Conservation (phyloP, 2,113 vertebrate species). For the Microcebus murinus region DNA sequence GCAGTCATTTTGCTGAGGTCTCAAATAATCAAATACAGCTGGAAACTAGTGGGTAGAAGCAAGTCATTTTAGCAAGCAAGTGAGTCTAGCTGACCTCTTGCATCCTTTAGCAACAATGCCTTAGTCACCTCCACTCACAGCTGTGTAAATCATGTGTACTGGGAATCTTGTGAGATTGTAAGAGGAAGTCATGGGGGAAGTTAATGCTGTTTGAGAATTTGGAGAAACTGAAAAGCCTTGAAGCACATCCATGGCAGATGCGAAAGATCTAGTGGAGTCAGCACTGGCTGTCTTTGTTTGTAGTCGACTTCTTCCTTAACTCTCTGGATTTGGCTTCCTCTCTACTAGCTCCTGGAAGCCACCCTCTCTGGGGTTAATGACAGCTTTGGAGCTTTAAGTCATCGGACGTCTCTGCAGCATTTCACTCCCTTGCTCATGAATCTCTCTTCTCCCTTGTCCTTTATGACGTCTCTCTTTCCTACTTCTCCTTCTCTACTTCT, state of each 20-base stretch:
- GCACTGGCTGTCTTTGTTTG: conserved; percentile 29
- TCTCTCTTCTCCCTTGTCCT: not conserved
- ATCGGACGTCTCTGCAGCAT: not conserved
- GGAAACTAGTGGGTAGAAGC: not conserved
- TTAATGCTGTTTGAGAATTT: conserved; percentile 49
- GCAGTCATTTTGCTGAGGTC: conserved; percentile 50
- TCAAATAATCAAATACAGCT: conserved; percentile 28
- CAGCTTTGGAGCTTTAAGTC: not conserved
- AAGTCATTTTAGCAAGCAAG: conserved; percentile 55
- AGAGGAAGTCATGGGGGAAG: not conserved
- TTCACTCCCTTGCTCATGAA: not conserved
- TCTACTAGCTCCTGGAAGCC: not conserved
- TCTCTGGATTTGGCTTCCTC: conserved; percentile 32
- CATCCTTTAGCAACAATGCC: conserved; percentile 13
- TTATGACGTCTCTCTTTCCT: not conserved
- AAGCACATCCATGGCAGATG: conserved; percentile 13
- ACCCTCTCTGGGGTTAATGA: not conserved
- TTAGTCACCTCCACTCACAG: conserved; percentile 27
- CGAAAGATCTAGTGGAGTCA: not conserved
- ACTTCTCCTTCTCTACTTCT: not conserved
- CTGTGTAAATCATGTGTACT: not conserved
- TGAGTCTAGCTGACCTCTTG: conserved; percentile 42
- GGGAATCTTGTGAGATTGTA: not conserved
- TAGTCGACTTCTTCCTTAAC: conserved; percentile 23
- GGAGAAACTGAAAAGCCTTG: conserved; percentile 62